Base-by-base conservation (phyloP, 1,140 invertebrate species). In the Saccostrea echinata region DNA sequence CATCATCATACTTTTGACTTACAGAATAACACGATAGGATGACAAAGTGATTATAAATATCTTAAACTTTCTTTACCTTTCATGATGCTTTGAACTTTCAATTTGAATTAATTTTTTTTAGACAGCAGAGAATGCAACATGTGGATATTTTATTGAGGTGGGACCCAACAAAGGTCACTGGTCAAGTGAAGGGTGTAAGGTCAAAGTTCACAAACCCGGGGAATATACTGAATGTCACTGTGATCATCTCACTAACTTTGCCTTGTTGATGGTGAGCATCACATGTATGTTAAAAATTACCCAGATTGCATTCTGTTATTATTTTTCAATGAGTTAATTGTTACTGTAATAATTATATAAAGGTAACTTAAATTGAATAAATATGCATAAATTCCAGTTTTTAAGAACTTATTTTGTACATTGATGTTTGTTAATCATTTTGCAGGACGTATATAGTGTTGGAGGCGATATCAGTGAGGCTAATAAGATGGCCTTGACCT, bases 401-500 rank as follows among this genome's bases (percentile, higher is more conserved):
- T 43, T 43, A 43, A 43, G 43, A 43, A 43, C 6, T 43, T 43
- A 43, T 43, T 43, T 43, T 43, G 43, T 64, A 64, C 13, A 8
- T 64, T 4, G 16, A 64, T 24, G 57, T 80, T 21, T 85, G 21
- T 81, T 43, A 71, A 24, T 64, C 21, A 24, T 30, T 71, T 30
- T 90, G 61, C 83, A 94, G 93, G 93, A 94, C 89, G 91, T 94
- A 0, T 94, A 93, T 81, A 71, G 88, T 24, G 57, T 82, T 1
- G 92, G 91, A 13, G 84, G 53, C 0, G 13, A 9, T 0, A 21
- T 93, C 18, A 91, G 87, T 86, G 87, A 86, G 4, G 64, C 71
- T 0, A 94, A 96, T 87, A 84, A 91, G 33, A 85, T 92, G 9
- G 92, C 94, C 0, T 91, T 96, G 24, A 95, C 94, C 3, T 90